Evolutionary conservation across 1,140 invertebrate species (phyloP), one percentile per base, ranked within the genome.

Genomic region (Oryzaephilus surinamensis): DNA sequence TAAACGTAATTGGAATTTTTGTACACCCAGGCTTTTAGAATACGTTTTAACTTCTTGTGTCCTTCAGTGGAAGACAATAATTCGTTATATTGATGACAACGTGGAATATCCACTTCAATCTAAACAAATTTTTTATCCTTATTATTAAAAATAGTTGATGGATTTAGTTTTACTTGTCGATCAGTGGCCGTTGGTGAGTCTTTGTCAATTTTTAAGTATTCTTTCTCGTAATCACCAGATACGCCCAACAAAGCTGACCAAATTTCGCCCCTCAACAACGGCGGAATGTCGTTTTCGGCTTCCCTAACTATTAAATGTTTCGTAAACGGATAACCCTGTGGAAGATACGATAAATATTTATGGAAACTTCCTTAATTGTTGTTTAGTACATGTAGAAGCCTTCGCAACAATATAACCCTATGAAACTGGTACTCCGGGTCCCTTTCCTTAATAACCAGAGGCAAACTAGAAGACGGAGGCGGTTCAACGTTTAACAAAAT

Each of bases 81-180:
- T 70, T 97, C 93, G 61, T 97, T 93, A 61, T 99, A 99, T 54
- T 99, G 95, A 69, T 99, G 95, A 67, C 95, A 99, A 24, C 96
- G 74, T 2, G 96, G 96, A 62, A 99, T 98, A 63, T 99, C 96
- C 2, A 99, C 95, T 67, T 97, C 93, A 57, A 97, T 97, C 82
- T 93, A 93, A 61, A n/a, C n/a, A n/a, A n/a, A n/a, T n/a, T n/a
- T n/a, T n/a, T n/a, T n/a, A n/a, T n/a, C n/a, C n/a, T n/a, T n/a
- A n/a, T 94, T 72, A 70, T 99, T 95, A 11, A 92, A 96, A 13
- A 81, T 69, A 2, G 88, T 95, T 7, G 86, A 78, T 2, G 92
- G n/a, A n/a, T n/a, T n/a, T n/a, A n/a, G n/a, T n/a, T 96, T 65
- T 94, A 87, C 64, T 97, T 98, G 64, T 99, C 95, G 31, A 98